Evolutionary conservation across 2,797 vertebrate genomes (phyloP), one percentile per base, ranked within the genome.

Genomic region (Rhyacichthys aspro): DNA sequence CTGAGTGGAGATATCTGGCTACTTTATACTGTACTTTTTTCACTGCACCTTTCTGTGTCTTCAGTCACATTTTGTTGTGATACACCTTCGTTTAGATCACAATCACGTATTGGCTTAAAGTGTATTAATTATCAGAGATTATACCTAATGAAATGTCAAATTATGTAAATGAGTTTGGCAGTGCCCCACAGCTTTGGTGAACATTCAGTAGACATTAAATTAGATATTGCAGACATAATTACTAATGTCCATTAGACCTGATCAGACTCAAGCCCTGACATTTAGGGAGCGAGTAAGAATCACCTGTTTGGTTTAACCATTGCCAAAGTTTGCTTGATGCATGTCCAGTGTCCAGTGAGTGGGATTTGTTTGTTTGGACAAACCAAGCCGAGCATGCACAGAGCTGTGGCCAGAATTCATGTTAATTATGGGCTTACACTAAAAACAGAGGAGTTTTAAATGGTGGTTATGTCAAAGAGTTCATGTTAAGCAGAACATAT

Each of bases 1-100:
- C 76, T 82, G 79, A 85, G 67, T 80, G 71, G 62, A 76, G 67
- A 55, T 72, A 81, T 63, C 53, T 44, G 63, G 34, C 67, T 74
- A 74, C 50, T 72, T 45, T 12, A 11, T 11, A 52, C 70, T 71
- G 59, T 57, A 65, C 67, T 63, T 68, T 60, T 46, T 39, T 58
- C 42, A 23, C 60, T 69, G 34, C 55, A 58, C 47, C 56, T 66
- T 67, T 42, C 59, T 28, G 23, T 28, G 23, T 28, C 23, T 6
- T 28, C 23, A 28, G n/a, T n/a, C n/a, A n/a, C n/a, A n/a, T n/a
- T n/a, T n/a, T n/a, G n/a, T n/a, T n/a, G n/a, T n/a, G n/a, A n/a
- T n/a, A n/a, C n/a, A n/a, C n/a, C n/a, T n/a, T n/a, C n/a, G n/a
- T n/a, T n/a, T n/a, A n/a, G 23, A 2, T 28, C 23, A 28, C 1